phyloP scores from a whole-genome alignment of 2,888 invertebrate genomes.

The Gnatocerus cornutus region DNA sequence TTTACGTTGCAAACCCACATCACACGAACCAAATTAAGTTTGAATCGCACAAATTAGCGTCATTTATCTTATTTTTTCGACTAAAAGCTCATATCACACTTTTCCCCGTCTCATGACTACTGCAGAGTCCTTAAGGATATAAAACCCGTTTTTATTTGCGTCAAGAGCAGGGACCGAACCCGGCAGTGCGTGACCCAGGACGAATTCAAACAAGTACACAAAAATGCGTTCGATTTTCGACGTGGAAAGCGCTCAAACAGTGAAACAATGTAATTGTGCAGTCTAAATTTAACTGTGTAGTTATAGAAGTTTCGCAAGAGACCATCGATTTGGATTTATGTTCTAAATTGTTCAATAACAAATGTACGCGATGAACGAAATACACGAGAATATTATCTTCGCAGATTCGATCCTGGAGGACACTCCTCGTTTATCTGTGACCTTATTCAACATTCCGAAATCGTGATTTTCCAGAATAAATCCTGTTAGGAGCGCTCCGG shows the following conservation, averaged over 20 bases:
- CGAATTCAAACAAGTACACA: constrained; percentile 11
- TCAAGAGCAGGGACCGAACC: constrained; percentile 16
- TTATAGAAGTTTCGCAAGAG: constrained; percentile 2
- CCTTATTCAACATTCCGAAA: constrained; percentile 29
- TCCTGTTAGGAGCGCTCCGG: constrained; percentile 21
- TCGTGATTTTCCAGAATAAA: constrained; percentile 35
- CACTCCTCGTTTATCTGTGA: constrained; percentile 16
- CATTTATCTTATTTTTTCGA: constrained; percentile 15
- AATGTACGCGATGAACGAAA: not conserved
- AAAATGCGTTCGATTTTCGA: too few species aligned
- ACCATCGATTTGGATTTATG: not conserved
- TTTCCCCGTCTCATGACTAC: constrained; percentile 6
- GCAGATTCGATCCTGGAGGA: not conserved
- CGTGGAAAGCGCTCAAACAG: too few species aligned
- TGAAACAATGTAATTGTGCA: not conserved
- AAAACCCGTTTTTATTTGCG: constrained; percentile 30
- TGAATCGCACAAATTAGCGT: constrained; percentile 7
- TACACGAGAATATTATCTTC: not conserved
- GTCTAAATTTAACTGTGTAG: not conserved
- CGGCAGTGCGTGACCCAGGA: constrained; percentile 23
- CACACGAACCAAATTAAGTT: constrained; percentile 14
- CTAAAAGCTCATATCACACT: not conserved
- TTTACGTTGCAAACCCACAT: constrained; percentile 24
- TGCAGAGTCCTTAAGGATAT: constrained; percentile 27
- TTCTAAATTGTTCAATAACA: not conserved